Base-by-base conservation (phyloP, 2,888 invertebrate genomes). In the Drosophila merina region DNA sequence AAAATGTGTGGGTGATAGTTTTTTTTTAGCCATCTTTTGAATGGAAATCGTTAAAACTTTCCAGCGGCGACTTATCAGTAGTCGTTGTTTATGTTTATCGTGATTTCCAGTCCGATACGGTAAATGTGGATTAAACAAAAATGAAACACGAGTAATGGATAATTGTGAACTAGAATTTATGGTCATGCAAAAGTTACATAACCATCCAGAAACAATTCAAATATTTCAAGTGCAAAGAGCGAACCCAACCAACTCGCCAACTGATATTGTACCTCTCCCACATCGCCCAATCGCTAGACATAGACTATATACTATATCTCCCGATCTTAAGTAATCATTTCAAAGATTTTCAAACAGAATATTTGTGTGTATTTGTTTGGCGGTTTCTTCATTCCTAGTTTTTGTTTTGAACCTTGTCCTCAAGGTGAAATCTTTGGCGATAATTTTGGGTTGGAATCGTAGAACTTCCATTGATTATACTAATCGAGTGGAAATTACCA, bases 41-140 rank as follows among this genome's bases (percentile, higher is more conserved):
- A 49, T 82, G 66, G 36, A 54, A 47, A 33, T 38, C 30, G 66
- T 45, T 66, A 54, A 36, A 30, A 38, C 26, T 45, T 64, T 76
- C 64, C 77, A 80, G 52, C 33, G 26, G 56, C 71, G 59, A 74
- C 66, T 76, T 81, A 86, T 81, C 86, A 72, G 31, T n/a, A 48
- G 67, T 54, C 50, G 51, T 83, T 83, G 84, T 83, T 81, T 81
- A 86, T 83, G 86, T 80, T 74, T 70, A 70, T 76, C 64, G 38
- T 30, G 62, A 57, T 57, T 76, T 57, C 55, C 45, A 56, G 44
- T 0, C 36, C 66, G 63, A 64, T 64, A 64, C 12, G 36, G 33
- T 2, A 45, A 20, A 57, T 38, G n/a, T 38, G 36, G 26, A 40
- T 28, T 14, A 33, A 48, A 42, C 25, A 33, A n/a, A 12, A 38